Conservation (phyloP, 2,113 vertebrate species). For the Hylia prasina region DNA sequence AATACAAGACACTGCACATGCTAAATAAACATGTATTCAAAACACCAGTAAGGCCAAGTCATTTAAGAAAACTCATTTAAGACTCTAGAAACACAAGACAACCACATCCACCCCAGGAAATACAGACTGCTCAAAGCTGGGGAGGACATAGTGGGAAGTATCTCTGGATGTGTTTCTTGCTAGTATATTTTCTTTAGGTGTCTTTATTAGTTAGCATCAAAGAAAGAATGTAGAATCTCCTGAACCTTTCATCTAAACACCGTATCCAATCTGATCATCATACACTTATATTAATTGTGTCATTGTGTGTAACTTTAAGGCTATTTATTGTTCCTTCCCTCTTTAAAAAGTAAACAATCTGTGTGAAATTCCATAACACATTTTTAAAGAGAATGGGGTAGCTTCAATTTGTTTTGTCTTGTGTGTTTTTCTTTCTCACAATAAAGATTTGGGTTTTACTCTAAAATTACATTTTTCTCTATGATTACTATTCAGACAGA, state of each 20-base stretch:
- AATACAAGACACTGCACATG: not conserved
- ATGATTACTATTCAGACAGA: not conserved
- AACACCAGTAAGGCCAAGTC: fast-evolving
- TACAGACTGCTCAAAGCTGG: not conserved
- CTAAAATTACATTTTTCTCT: not conserved
- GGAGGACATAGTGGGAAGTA: not conserved
- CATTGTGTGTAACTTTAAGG: not conserved
- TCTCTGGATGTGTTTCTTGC: not conserved
- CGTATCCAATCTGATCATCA: not conserved
- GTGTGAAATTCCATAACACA: not conserved
- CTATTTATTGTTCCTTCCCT: not conserved
- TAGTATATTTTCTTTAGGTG: not conserved
- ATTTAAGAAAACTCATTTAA: not conserved
- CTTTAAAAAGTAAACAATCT: not conserved
- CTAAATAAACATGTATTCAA: not conserved
- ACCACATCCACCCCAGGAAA: not conserved
- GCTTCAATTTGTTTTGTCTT: not conserved
- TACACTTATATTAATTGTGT: not conserved
- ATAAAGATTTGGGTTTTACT: not conserved
- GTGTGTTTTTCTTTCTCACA: not conserved
- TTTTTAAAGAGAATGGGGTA: not conserved
- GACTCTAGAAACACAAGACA: not conserved
- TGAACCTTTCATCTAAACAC: not conserved
- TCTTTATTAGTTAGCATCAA: not conserved
- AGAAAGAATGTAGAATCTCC: not conserved